Evolutionary conservation across 2,797 vertebrate genomes (phyloP).

Genomic region (Brachymystax lenok): DNA sequence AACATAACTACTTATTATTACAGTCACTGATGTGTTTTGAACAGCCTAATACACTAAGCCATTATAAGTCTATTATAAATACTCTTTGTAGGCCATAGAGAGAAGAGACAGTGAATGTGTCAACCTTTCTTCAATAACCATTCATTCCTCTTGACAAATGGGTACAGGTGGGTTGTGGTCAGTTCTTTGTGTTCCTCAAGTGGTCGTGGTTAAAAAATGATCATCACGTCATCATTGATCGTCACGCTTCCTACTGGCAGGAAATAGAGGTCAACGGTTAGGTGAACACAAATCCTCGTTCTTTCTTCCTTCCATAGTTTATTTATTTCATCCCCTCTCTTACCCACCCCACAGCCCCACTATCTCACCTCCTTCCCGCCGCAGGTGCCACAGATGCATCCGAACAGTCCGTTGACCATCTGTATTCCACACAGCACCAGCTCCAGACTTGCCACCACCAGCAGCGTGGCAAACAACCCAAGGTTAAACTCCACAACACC

Average conservation of each 20-base stretch:
- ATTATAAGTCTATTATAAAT: constrained; percentile 5
- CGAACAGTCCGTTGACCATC: constrained; percentile 74
- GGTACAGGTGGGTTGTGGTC: not conserved
- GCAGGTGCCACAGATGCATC: constrained; percentile 77
- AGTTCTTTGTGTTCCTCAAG: constrained; percentile 15
- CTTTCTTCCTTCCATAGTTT: not conserved
- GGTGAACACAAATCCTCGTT: not conserved
- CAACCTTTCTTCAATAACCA: constrained; percentile 8
- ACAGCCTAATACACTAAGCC: not conserved
- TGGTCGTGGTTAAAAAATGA: constrained; percentile 14
- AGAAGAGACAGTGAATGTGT: not conserved
- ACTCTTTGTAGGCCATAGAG: not conserved
- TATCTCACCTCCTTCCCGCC: constrained; percentile 50
- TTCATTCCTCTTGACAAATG: constrained; percentile 32
- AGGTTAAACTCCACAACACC: constrained; percentile 72
- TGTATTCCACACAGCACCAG: constrained; percentile 67
- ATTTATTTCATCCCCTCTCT: not conserved
- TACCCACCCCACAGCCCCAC: too few relatives aligned
- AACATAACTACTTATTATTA: constrained; percentile 8
- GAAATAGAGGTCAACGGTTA: not conserved
- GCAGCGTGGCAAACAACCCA: constrained; percentile 65
- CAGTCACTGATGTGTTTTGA: not conserved
- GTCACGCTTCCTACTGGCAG: not conserved
- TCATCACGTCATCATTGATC: constrained; percentile 1
- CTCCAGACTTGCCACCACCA: constrained; percentile 49